These are phyloP conservation scores for Dreissena polymorpha DNA, from an alignment of 1,140 invertebrate species.

Conservation along the genomic window DNA sequence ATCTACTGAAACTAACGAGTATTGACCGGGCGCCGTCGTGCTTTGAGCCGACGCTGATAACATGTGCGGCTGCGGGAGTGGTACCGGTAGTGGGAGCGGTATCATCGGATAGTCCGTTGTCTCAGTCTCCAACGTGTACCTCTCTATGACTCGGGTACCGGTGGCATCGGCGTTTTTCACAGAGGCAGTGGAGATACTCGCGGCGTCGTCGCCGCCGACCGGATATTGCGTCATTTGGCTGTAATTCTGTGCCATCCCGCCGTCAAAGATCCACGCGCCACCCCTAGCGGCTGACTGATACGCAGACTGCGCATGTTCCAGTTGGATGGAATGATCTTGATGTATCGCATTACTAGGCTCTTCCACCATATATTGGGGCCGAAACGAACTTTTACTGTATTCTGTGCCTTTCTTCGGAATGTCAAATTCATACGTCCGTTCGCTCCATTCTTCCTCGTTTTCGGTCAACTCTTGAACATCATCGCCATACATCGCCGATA, in stretches of 20 bases:
- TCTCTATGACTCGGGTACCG: constrained; percentile 4
- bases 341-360: constrained; percentile 1
- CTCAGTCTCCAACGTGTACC: constrained; percentile 41
- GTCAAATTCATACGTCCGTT: constrained; percentile 48
- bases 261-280: constrained; percentile 33
- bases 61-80: background rate
- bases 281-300: constrained; percentile 29
- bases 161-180: background rate
- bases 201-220: constrained; percentile 13
- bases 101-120: background rate
- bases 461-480: constrained; percentile 25
- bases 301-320: background rate
- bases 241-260: constrained; percentile 36
- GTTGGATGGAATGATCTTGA: too few species aligned
- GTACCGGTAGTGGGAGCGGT: background rate
- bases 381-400: constrained; percentile 31
- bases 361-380: constrained; percentile 45
- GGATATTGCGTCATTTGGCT: constrained; percentile 29
- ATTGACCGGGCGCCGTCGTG: background rate
- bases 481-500: constrained; percentile 36
- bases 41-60: too few species aligned
- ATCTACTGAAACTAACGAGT: constrained; percentile 38
- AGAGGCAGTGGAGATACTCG: constrained; percentile 22
- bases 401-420: constrained; percentile 19
- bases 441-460: constrained; percentile 51